These are phyloP conservation scores for Taxidea taxus DNA, from an alignment of 2,113 vertebrate genomes.

Conservation along the genomic window DNA sequence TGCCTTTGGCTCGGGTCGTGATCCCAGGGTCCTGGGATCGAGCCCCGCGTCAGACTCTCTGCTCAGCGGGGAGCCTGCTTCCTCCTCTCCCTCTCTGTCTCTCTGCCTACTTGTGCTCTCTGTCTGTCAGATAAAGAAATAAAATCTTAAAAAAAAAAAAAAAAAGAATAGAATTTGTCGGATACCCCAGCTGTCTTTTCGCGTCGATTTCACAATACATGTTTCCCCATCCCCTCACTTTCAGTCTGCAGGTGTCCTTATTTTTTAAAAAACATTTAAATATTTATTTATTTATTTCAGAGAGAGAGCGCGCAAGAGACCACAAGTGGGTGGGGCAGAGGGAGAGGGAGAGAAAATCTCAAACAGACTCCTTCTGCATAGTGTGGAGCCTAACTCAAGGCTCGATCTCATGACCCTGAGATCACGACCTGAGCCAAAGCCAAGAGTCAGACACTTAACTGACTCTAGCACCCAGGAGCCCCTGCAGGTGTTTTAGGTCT, in stretches of 20 bases:
- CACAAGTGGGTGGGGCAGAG: neutral
- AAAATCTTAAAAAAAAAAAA: too few relatives aligned
- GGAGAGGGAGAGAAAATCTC: neutral
- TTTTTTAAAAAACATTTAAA: neutral
- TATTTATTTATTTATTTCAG: neutral
- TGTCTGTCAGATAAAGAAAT: too few relatives aligned
- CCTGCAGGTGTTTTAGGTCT: neutral
- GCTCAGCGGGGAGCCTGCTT: too few relatives aligned
- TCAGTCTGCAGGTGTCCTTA: neutral
- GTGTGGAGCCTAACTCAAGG: neutral
- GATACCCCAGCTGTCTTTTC: neutral
- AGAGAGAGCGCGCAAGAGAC: neutral
- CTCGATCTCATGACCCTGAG: neutral
- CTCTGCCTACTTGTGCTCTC: too few relatives aligned
- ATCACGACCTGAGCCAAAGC: neutral
- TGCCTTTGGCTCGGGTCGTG: too few relatives aligned
- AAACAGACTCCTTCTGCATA: neutral
- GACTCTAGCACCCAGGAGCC: neutral
- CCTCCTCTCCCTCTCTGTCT: too few relatives aligned
- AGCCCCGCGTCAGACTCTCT: too few relatives aligned
- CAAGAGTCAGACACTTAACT: neutral
- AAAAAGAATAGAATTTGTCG: too few relatives aligned
- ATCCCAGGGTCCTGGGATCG: too few relatives aligned
- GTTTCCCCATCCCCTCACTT: neutral
- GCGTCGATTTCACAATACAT: neutral